Conservation (phyloP, 2,797 vertebrate genomes). For the Malurus splendens region DNA sequence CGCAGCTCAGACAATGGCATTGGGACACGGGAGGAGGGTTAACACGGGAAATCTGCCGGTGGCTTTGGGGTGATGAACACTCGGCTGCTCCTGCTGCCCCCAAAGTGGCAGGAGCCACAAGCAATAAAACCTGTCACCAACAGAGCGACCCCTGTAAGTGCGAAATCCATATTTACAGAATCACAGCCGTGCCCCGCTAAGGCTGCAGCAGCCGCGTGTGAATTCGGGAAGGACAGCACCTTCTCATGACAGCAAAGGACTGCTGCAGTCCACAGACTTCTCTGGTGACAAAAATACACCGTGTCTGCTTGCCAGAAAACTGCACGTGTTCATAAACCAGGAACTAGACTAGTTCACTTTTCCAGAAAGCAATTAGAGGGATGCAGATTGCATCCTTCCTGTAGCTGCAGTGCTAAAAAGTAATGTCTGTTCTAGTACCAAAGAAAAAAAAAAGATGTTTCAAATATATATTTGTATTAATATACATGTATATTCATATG, state of each 20-base stretch:
- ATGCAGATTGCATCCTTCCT: not conserved
- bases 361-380: not conserved
- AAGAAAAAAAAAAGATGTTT: not conserved
- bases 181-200: rapidly evolving
- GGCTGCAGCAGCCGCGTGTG: rapidly evolving
- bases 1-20: not conserved
- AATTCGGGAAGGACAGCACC: not conserved
- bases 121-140: not conserved
- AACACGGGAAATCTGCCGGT: not conserved
- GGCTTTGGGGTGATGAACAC: not conserved
- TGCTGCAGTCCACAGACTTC: not conserved
- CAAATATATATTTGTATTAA: not conserved
- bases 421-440: not conserved
- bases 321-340: not conserved
- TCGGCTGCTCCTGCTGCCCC: not conserved
- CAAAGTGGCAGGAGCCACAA: not conserved
- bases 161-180: not conserved
- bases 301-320: not conserved
- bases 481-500: not conserved
- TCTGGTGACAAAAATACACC: not conserved
- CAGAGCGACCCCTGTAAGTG: rapidly evolving
- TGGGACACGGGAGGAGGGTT: rapidly evolving
- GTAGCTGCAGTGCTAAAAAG: not conserved
- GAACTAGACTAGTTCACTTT: not conserved
- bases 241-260: not conserved